Percentiles rank a stretch among this genome's conserved stretches.
Conservation (phyloP, 2,797 vertebrate species). For the Leucoraja ocellata region DNA sequence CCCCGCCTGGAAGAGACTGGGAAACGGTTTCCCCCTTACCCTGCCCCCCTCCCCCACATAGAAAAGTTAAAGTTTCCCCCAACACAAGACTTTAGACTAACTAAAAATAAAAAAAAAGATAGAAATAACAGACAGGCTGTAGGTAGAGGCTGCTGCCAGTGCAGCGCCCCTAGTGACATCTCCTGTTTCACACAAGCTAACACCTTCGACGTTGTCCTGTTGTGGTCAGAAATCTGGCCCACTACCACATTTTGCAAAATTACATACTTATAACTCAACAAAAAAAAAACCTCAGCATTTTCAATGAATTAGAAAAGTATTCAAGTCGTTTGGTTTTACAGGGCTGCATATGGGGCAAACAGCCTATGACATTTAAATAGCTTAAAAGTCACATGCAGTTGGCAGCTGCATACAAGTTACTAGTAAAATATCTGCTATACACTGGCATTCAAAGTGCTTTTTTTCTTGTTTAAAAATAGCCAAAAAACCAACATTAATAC, state of each 20-base stretch:
- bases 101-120: too few species aligned
- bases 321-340: not conserved
- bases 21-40: too few species aligned
- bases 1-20: too few species aligned
- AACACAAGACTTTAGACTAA: too few species aligned
- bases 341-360: not conserved
- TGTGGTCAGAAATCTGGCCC: not conserved
- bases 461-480: conserved; percentile 5
- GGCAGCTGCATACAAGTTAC: not conserved
- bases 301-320: not conserved
- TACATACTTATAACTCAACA: not conserved
- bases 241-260: not conserved
- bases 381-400: not conserved
- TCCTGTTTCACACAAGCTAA: not conserved
- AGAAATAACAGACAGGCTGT: too few species aligned
- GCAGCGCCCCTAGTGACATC: too few species aligned
- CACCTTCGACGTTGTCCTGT: not conserved
- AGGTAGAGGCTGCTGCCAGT: too few species aligned
- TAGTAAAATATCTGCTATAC: not conserved
- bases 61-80: too few species aligned
- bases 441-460: not conserved
- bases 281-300: not conserved
- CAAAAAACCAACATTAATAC: not conserved
- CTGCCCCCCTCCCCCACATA: too few species aligned
- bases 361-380: not conserved